Conservation (phyloP, 1,140 invertebrate species). For the Polypedilum pembai region DNA sequence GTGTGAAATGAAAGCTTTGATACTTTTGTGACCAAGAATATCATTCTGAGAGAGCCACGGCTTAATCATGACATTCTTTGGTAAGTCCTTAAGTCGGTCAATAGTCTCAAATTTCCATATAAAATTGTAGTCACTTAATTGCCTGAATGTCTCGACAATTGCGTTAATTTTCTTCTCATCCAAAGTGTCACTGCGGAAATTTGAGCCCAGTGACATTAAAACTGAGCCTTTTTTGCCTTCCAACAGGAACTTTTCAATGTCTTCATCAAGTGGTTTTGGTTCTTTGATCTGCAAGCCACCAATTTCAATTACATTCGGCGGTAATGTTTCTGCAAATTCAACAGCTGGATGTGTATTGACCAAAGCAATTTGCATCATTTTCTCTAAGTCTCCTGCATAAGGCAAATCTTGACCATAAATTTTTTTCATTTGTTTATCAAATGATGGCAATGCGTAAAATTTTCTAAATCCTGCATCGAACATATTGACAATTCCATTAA, state of each 20-base stretch:
- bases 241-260: constrained; percentile 44
- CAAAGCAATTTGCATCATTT: neutral
- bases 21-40: constrained; percentile 38
- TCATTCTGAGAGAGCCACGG: constrained; percentile 44
- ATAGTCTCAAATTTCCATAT: constrained; percentile 43
- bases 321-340: neutral
- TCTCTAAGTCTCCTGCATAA: neutral
- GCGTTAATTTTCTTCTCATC: constrained; percentile 35
- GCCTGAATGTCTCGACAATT: constrained; percentile 42
- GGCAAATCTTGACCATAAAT: neutral
- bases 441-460: neutral
- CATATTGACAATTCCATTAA: neutral
- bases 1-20: constrained; percentile 38
- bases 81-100: constrained; percentile 38
- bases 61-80: constrained; percentile 46
- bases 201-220: constrained; percentile 46
- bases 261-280: constrained; percentile 35
- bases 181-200: constrained; percentile 39
- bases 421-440: neutral
- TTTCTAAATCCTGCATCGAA: neutral
- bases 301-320: constrained; percentile 32
- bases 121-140: constrained; percentile 41
- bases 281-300: constrained; percentile 29
- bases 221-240: constrained; percentile 43
- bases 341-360: neutral